phyloP scores from a whole-genome alignment of 35 echinoderm and acorn worm genomes.

The Lytechinus variegatus region DNA sequence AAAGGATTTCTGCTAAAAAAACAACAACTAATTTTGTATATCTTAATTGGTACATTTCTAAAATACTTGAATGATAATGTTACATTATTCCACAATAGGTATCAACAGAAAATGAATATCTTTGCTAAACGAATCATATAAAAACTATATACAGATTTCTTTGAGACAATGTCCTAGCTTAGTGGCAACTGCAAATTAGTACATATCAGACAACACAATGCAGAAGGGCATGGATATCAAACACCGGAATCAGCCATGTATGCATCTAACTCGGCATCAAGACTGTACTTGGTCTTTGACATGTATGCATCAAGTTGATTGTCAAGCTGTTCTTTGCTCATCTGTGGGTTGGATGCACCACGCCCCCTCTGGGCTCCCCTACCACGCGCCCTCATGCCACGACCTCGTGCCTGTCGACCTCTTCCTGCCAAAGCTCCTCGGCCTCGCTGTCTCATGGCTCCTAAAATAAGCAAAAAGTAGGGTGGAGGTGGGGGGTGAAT shows the following conservation, averaged over 20 bases:
- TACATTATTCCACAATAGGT: not conserved
- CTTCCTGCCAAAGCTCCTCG: constrained; percentile 8
- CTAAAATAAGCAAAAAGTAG: not conserved
- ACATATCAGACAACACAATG: not conserved
- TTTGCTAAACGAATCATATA: not conserved
- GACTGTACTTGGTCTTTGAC: constrained; percentile 86
- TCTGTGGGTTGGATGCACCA: constrained; percentile 8
- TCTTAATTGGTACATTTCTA: not conserved
- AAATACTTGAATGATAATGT: not conserved
- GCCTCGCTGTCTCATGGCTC: constrained; percentile 19
- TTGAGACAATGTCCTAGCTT: not conserved
- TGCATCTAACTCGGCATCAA: constrained; percentile 94
- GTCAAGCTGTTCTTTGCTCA: constrained; percentile 87
- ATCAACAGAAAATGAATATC: not conserved
- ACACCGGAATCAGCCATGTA: constrained; percentile 87
- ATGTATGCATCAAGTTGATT: constrained; percentile 97
- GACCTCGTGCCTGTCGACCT: constrained; percentile 52
- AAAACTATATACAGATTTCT: constrained; percentile 20
- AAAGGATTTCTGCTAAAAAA: not conserved
- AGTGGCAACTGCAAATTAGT: not conserved
- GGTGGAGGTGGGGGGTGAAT: not conserved
- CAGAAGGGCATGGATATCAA: not conserved
- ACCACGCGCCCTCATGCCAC: constrained; percentile 57
- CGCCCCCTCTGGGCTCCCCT: constrained; percentile 43
- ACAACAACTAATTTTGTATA: not conserved